Base-by-base conservation (phyloP, 2,888 invertebrate genomes). In the Syrphus vitripennis region DNA sequence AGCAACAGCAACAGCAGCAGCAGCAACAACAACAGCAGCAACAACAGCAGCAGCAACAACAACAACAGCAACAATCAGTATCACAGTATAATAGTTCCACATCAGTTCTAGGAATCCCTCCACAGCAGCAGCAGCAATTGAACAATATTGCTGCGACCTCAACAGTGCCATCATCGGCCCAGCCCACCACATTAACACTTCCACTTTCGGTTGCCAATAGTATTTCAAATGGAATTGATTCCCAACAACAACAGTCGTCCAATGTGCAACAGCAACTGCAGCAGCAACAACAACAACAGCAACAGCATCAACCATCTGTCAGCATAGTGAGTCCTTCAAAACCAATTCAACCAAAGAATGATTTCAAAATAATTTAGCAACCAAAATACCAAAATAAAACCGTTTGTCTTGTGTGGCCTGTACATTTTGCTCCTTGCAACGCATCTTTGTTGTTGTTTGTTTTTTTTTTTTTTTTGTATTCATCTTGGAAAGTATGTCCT, bases 271-370 rank as follows among this genome's bases (percentile, higher is more conserved):
- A 90, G 77, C 89, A 88, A 79, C 89, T 70, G 81, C 89, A 87
- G 67, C 89, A 89, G 76, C 88, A 88, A 12, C 89, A 88, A 7
- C 90, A 90, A 16, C 89, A 88, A 59, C 88, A 82, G 26, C 77
- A 78, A 24, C 74, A 70, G 26, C 84, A 84, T 19, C 84, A 84
- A 48, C 84, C 88, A 88, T 90, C 91, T 90, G 91, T 91, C 90
- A 92, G 91, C 91, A 92, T 92, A 91, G 92, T 92, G 92, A 92
- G 92, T 92, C 86, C 74, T 16, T n/a, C 63, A 42, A 45, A 14
- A 65, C 45, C 55, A 83, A 76, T 72, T 48, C 74, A 63, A 53
- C 71, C 50, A 59, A 71, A 78, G 31, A 77, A 71, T 78, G 53
- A 45, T 57, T 65, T 72, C 50, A 75, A 45, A 76, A 82, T 83